Base-by-base conservation (phyloP, 2,113 vertebrate species). In the Machaerirhynchus nigripectus region DNA sequence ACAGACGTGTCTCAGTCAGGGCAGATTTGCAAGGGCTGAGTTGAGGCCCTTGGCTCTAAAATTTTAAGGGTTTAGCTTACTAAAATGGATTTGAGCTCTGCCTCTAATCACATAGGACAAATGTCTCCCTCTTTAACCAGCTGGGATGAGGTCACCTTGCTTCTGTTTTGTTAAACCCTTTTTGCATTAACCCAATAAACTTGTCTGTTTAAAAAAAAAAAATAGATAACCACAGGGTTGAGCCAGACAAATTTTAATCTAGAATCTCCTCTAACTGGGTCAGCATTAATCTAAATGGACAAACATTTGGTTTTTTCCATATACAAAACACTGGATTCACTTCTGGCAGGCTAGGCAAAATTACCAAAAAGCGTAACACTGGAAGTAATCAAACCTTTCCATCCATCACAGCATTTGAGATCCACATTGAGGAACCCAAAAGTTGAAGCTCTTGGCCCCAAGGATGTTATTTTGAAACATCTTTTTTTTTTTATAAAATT, bases 141-240 rank as follows among this genome's bases (percentile, higher is more conserved):
- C 86, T 60, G 42, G 19, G 77, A 74, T 74, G 87, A 95, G 91
- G 95, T 96, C 91, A 96, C 95, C 93, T 92, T 95, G 86, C 69
- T 84, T 46, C 55, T 68, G 27, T 91, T 95, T 84, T 60, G 65
- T 71, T 91, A 95, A 95, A 49, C 10, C 47, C 35, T 86, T 80
- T 84, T 63, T 78, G 52, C 60, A 50, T 10, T 81, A 28, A 81
- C 39, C 44, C 60, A 84, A 91, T 82, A 87, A 81, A 84, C 16
- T 17, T 68, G 10, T 20, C 37, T 78, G 42, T 81, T 88, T 71
- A 76, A 7, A 0, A 79, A 84, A 33, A 37, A 75, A 47, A 52
- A 31, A 57, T 6, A 76, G 59, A 90, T 35, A 84, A 82, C 23
- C 30, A 47, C 57, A 83, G 37, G 7, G 11, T 42, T 61, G 8